Percentiles rank a stretch among this genome's conserved stretches.
phyloP scores from a whole-genome alignment of 2,888 invertebrate genomes.

The Therioaphis trifolii region DNA sequence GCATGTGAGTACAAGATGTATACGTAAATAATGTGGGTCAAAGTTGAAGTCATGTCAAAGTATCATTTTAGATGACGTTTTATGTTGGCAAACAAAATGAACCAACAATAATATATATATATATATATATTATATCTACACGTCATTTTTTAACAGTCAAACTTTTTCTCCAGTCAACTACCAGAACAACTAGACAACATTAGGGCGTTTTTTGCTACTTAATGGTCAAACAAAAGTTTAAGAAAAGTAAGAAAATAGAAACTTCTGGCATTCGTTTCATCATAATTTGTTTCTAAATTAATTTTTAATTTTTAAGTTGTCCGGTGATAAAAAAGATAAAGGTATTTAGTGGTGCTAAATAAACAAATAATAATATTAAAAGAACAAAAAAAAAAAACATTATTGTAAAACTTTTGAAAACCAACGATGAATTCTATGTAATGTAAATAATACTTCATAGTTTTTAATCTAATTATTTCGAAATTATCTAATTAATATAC shows the following conservation, averaged over 20 bases:
- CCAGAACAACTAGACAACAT: conserved; percentile 18
- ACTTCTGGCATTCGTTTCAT: background rate
- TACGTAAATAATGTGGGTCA: background rate
- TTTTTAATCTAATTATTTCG: too few species aligned
- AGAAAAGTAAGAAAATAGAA: conserved; percentile 15
- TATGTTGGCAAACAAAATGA: background rate
- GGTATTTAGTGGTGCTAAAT: too few species aligned
- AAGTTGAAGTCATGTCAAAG: background rate
- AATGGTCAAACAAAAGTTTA: background rate
- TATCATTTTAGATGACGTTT: conserved; percentile 30
- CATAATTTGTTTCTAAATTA: conserved; percentile 10
- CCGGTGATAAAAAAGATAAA: background rate
- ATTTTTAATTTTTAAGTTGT: conserved; percentile 7
- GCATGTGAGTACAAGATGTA: too few species aligned
- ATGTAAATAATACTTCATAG: too few species aligned
- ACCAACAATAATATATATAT: background rate
- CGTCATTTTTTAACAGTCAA: background rate
- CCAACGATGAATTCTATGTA: too few species aligned
- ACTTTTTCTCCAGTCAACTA: conserved; percentile 7
- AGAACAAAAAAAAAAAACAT: too few species aligned
- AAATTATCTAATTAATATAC: too few species aligned
- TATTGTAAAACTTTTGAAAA: too few species aligned
- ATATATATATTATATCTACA: background rate
- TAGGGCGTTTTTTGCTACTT: background rate
- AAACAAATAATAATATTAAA: too few species aligned